Base-by-base conservation (phyloP, 1,140 invertebrate genomes). In the Metopolophium dirhodum region DNA sequence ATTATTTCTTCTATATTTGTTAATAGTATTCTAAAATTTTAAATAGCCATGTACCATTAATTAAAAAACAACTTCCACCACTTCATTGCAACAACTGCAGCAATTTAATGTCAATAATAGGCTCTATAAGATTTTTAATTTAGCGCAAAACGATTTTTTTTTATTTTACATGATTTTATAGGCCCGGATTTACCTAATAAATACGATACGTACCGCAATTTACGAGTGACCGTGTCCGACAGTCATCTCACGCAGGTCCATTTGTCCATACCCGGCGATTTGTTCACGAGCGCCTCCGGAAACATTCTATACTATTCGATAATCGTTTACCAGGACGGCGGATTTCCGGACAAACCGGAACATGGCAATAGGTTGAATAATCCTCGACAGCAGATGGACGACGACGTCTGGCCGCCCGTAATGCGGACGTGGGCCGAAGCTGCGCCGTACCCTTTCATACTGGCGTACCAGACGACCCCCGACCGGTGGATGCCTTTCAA, bases 401-500 rank as follows among this genome's bases (percentile, higher is more conserved):
- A 30, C 26, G 82, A 85, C 1, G 26, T 35, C 1, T 93, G 90
- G 90, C 90, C 90, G 9, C 85, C 92, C 1, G n/a, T 22, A 3
- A 49, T 49, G 41, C 30, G 47, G 14, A 93, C 54, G 6, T 93
- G 86, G 93, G 54, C 93, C 0, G 54, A 88, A 35, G 86, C 86
- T 4, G 37, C 86, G 8, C 57, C 93, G 51, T 93, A 68, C 49
- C 85, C 54, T 23, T 89, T 93, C 47, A 93, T 93, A 89, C 20
- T 89, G 54, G 86, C 54, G 14, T 93, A 93, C 6, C 93, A 93
- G 30, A 90, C 86, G 0, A 89, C 93, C 3, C 85, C 93, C 6
- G 41, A 88, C 20, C 18, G 26, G 20, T 93, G 93, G 93, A 93
- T 89, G 54, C 93, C 93, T 9, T 93, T 93, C 41, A 90, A 49